Percentiles rank a stretch among this genome's conserved stretches.
Conservation (phyloP, 2,888 invertebrate species). For the Resseliella maxima region DNA sequence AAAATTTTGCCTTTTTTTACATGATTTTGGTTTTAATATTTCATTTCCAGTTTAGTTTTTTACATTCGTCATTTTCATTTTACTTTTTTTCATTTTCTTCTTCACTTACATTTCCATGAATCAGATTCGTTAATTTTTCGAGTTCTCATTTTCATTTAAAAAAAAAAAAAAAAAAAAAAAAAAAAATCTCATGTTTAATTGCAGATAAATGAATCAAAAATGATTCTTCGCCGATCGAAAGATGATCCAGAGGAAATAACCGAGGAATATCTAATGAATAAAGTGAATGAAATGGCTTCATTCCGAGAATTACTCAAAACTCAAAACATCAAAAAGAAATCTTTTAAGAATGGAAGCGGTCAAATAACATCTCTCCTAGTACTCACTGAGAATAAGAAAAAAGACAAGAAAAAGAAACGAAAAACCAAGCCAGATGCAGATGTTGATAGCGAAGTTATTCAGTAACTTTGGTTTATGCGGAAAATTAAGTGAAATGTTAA, state of each 20-base stretch:
- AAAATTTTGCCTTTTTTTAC: too few species aligned
- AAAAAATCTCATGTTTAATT: neutral
- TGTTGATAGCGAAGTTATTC: neutral
- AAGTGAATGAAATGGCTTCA: neutral
- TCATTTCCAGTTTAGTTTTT: too few species aligned
- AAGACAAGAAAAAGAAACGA: slow-evolving; percentile 35
- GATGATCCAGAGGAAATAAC: neutral
- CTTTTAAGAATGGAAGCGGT: neutral
- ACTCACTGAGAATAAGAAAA: neutral
- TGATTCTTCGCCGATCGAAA: neutral
- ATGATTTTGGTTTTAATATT: too few species aligned
- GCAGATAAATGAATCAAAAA: slow-evolving; percentile 10
- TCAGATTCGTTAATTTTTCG: too few species aligned
- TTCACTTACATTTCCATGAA: neutral
- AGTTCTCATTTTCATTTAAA: neutral
- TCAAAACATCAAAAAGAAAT: neutral
- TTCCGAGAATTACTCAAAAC: slow-evolving; percentile 2
- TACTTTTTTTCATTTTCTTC: neutral
- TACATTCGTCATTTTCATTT: neutral
- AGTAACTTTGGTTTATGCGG: neutral
- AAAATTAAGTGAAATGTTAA: neutral
- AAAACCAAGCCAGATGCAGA: neutral
- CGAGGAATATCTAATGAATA: neutral
- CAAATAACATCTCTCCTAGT: neutral
- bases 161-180: too few species aligned